Evolutionary conservation across 1,140 invertebrate species (phyloP).

Genomic region (Lutraria rhynchaena): DNA sequence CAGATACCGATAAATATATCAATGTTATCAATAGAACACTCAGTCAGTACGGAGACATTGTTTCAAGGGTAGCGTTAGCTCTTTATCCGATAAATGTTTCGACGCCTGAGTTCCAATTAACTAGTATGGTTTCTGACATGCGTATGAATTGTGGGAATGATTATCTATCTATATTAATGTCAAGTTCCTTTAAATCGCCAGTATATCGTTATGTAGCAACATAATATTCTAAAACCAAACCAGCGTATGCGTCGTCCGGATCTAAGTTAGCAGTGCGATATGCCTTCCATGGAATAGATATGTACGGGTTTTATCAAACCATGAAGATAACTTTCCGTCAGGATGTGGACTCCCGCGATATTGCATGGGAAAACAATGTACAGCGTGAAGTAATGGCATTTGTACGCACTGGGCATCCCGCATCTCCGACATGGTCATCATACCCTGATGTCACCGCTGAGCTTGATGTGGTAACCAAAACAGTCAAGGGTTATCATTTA

Average conservation of each 20-base stretch:
- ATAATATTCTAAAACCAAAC: background rate
- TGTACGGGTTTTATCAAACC: slow-evolving; percentile 57
- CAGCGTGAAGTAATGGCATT: slow-evolving; percentile 26
- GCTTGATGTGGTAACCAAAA: slow-evolving; percentile 3
- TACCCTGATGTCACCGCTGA: slow-evolving; percentile 8
- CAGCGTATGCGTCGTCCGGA: slow-evolving; percentile 12
- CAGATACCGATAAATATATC: slow-evolving; percentile 37
- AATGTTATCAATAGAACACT: slow-evolving; percentile 24
- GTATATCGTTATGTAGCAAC: slow-evolving; percentile 52
- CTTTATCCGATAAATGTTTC: slow-evolving; percentile 29
- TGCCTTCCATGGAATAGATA: slow-evolving; percentile 65
- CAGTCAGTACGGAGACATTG: slow-evolving; percentile 5
- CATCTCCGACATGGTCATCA: background rate
- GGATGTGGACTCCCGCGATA: slow-evolving; percentile 16
- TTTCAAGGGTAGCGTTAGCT: slow-evolving; percentile 6
- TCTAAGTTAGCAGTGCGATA: slow-evolving; percentile 22
- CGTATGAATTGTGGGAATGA: slow-evolving; percentile 35
- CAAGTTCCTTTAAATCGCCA: slow-evolving; percentile 10
- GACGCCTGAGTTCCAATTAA: slow-evolving; percentile 36
- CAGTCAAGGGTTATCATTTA: slow-evolving; percentile 11
- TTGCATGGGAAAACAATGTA: slow-evolving; percentile 8
- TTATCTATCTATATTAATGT: slow-evolving; percentile 10
- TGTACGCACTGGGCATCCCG: slow-evolving; percentile 7
- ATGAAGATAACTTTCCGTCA: slow-evolving; percentile 22
- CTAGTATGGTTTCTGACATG: slow-evolving; percentile 30